Base-by-base conservation (phyloP, 2,113 vertebrate species). In the Orthonyx spaldingii region DNA sequence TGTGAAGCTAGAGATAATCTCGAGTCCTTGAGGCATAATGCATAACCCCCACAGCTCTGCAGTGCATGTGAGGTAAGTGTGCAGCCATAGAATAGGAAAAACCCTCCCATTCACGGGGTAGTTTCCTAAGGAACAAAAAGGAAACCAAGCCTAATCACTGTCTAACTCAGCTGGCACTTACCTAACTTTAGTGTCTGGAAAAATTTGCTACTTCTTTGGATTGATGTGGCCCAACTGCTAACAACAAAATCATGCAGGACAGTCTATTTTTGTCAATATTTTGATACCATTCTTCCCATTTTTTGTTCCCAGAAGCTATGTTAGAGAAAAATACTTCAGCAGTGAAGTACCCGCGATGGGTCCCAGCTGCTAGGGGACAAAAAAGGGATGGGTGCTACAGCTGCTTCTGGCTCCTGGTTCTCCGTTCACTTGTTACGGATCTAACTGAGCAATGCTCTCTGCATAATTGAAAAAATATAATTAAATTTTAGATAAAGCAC, bases 261-360 rank as follows among this genome's bases (percentile, higher is more conserved):
- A 63, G 15, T 3, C 28, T 21, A 33, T 28, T 55, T 26, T 11
- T 39, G 22, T 7, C 28, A 64, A 3, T 66, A 75, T 39, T 63
- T 63, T 94, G 33, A 81, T 17, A 35, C 5, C 42, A 6, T 30
- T 50, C 26, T 56, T 56, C 18, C 27, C 16, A 3, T 4, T 1
- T 46, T 83, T 63, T 75, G 5, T 63, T 80, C 74, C 33, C 41
- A 77, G 39, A 81, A 89, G 28, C 4, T 21, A 20, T 3, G 6
- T 44, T 18, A 81, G 20, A 85, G 53, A 49, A 72, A 49, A 44
- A 20, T 24, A 44, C 17, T 77, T 76, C 11, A 46, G 28, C 42
- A 32, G 32, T 9, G 37, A 46, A 30, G 39, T 10, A 10, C 1
- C 20, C 39, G 1, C 0, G 0, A 2, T 20, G 13, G 23, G 76